Evolutionary conservation across 2,888 invertebrate genomes (phyloP), one percentile per base, ranked within the genome.

Genomic region (Synanthedon andrenaeformis): DNA sequence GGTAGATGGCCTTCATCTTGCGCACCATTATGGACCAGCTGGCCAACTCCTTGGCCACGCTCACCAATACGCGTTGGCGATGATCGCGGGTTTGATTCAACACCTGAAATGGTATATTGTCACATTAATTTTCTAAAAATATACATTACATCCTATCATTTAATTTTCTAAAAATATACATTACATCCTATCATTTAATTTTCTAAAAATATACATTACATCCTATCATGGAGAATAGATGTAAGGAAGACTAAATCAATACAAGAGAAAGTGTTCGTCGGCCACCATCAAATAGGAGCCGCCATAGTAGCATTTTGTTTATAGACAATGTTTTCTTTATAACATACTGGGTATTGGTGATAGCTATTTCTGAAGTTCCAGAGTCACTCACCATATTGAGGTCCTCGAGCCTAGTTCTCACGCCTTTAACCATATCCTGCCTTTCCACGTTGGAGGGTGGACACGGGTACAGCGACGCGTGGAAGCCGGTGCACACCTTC

Each of bases 51-150:
- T 96, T 96, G 52, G 96, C 95, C 0, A 97, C 96, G 61, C 93
- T 94, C 12, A 92, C 91, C 42, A 97, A 84, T 1, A 97, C 96
- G 45, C 96, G 90, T 70, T 95, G 95, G 51, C 96, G 90, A 79
- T 97, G 97, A 79, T 97, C 97, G 74, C 94, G 93, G n/a, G 96
- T 96, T 89, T 96, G 96, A 67, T 94, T 94, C 63, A 97, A 82
- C 6, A 96, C 96, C 93, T 94, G 60, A 5, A 57, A 52, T 3
- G 8, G 35, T 35, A 10, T 3, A 28, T 28, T 28, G 8, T 28
- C 28, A 10, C 50, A 28, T n/a, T 35, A 35, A 35, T 35, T 35
- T 35, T 35, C 35, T 35, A 35, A 10, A 35, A 35, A 35, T 3
- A 48, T 14, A 1, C 41, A 51, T 13, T 13, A 8, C 13, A 10